Conservation (phyloP, 2,113 vertebrate species). For the Hemichromis elongatus region DNA sequence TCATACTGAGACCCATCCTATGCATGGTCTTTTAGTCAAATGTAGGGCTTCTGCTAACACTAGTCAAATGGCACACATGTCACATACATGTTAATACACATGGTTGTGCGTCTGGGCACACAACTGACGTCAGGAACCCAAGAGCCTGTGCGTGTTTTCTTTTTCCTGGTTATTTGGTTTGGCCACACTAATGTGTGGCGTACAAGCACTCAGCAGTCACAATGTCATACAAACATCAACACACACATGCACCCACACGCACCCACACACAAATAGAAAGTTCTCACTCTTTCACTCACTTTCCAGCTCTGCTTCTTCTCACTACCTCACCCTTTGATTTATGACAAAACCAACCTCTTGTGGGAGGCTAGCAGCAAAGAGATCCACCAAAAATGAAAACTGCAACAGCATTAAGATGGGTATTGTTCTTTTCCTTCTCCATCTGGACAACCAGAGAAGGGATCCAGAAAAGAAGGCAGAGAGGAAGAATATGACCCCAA, state of each 20-base stretch:
- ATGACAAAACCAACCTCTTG: background rate
- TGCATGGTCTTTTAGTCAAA: slow-evolving; percentile 22
- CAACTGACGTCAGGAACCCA: slow-evolving; percentile 50
- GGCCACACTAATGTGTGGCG: slow-evolving; percentile 48
- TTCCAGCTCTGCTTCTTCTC: background rate
- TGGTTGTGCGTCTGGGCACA: slow-evolving; percentile 47
- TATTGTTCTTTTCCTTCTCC: background rate
- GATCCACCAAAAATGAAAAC: background rate
- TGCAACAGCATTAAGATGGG: background rate
- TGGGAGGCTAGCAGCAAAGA: background rate
- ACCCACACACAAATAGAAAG: background rate
- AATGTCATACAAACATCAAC: slow-evolving; percentile 43
- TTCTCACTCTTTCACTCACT: background rate
- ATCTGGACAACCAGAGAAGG: background rate
- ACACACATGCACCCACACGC: background rate
- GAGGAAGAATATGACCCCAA: background rate
- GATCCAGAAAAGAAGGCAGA: background rate
- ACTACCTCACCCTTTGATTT: background rate
- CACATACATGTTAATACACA: slow-evolving; percentile 62
- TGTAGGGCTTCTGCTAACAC: slow-evolving; percentile 18
- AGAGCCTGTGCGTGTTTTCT: slow-evolving; percentile 49
- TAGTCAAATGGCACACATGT: slow-evolving; percentile 50
- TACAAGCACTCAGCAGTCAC: slow-evolving; percentile 48
- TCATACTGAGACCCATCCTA: background rate
- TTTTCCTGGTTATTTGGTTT: slow-evolving; percentile 50